Conservation (phyloP, 2,888 invertebrate species). For the Pollenia labialis region DNA sequence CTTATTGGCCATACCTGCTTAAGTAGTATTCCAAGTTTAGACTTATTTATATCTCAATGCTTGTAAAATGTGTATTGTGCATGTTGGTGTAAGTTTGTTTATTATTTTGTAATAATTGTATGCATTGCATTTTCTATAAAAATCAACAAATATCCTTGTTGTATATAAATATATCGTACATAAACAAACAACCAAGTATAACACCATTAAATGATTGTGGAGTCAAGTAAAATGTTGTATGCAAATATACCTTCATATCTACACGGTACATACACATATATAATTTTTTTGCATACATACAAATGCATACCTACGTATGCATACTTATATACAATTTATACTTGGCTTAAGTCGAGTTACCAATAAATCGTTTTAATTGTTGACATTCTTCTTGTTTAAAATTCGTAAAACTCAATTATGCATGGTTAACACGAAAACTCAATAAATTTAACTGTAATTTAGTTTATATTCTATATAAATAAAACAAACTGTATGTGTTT, state of each 20-base stretch:
- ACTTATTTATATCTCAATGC: slow-evolving; percentile 18
- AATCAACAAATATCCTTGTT: slow-evolving; percentile 59
- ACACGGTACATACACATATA: neutral
- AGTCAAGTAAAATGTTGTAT: slow-evolving; percentile 13
- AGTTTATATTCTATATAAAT: slow-evolving; percentile 63
- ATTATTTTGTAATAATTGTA: slow-evolving; percentile 51
- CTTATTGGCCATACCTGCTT: neutral
- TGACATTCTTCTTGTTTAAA: slow-evolving; percentile 76
- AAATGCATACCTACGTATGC: neutral
- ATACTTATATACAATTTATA: slow-evolving; percentile 31
- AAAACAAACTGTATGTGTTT: slow-evolving; percentile 49
- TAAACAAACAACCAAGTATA: neutral
- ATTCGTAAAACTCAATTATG: slow-evolving; percentile 81
- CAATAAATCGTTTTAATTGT: slow-evolving; percentile 76
- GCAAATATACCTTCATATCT: neutral
- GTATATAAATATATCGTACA: slow-evolving; percentile 29
- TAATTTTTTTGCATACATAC: neutral
- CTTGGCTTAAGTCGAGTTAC: slow-evolving; percentile 64
- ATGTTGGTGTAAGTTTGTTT: slow-evolving; percentile 9
- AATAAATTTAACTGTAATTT: slow-evolving; percentile 82
- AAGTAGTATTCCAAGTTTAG: neutral
- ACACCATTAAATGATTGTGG: slow-evolving; percentile 13
- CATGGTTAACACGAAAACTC: slow-evolving; percentile 83
- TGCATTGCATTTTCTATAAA: slow-evolving; percentile 53
- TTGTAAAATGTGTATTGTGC: neutral